A percentile compares a stretch with the other conserved stretches of the same genome.
Conservation (phyloP, 2,113 vertebrate species). For the Thalassoma bifasciatum region DNA sequence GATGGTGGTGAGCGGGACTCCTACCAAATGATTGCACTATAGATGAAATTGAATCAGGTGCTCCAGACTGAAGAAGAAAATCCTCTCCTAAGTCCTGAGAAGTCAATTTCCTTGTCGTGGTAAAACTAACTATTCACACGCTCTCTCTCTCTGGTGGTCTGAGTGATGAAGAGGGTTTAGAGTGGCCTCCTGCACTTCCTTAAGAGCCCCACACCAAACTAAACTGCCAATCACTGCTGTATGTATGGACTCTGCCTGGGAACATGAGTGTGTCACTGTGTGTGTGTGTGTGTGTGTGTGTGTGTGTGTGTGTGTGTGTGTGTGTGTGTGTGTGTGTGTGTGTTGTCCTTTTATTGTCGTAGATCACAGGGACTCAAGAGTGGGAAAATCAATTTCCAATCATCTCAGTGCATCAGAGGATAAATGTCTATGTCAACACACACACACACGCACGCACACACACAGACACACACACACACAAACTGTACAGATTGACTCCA, state of each 20-base stretch:
- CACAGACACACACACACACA: neutral
- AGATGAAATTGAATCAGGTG: conserved; percentile 71
- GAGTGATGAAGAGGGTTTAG: conserved; percentile 69
- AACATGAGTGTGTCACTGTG: conserved; percentile 18
- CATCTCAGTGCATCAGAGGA: conserved; percentile 44
- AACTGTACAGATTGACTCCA: neutral
- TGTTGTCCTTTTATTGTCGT: conserved; percentile 6
- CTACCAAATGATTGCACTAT: conserved; percentile 49
- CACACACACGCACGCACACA: conserved; percentile 9
- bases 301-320: conserved; percentile 12
- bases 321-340: neutral
- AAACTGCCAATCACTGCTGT: conserved; percentile 56
- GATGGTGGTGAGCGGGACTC: conserved; percentile 30
- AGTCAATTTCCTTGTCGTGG: conserved; percentile 58
- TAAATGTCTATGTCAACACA: conserved; percentile 11
- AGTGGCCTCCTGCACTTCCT: conserved; percentile 66
- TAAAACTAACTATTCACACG: conserved; percentile 47
- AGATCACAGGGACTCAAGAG: conserved; percentile 30
- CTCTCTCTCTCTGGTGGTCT: conserved; percentile 65
- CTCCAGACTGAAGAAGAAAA: conserved; percentile 61
- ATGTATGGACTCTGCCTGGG: conserved; percentile 16
- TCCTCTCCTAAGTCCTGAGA: conserved; percentile 63
- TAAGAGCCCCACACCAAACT: conserved; percentile 45
- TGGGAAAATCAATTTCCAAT: conserved; percentile 58
- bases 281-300: neutral